phyloP scores from a whole-genome alignment of 1,140 invertebrate species.

The Limonius californicus region DNA sequence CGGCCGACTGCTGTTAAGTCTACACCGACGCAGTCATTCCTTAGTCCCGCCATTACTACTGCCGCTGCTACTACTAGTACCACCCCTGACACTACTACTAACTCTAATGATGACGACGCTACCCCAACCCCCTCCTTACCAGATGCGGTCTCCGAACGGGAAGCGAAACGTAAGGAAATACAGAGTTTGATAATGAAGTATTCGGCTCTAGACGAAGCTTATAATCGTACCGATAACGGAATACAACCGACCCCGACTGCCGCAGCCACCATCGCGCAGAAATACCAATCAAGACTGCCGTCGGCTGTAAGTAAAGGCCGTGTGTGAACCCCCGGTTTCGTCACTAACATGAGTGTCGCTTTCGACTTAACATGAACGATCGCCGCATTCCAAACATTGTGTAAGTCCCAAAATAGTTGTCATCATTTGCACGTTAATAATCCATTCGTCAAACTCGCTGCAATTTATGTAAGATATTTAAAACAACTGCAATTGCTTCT shows the following conservation, averaged over 20 bases:
- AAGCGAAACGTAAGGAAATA: slow-evolving; percentile 74
- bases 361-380: slow-evolving; percentile 23
- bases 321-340: slow-evolving; percentile 23
- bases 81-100: slow-evolving; percentile 22
- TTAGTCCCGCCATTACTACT: slow-evolving; percentile 9
- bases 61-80: not conserved
- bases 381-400: slow-evolving; percentile 21
- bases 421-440: no score
- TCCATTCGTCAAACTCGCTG: no score
- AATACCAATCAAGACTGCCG: slow-evolving; percentile 37
- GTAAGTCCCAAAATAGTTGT: slow-evolving; percentile 34
- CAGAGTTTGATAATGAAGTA: slow-evolving; percentile 76
- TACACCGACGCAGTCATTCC: not conserved
- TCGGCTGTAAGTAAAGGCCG: slow-evolving; percentile 49
- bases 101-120: slow-evolving; percentile 47
- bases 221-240: slow-evolving; percentile 48
- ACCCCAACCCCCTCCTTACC: slow-evolving; percentile 54
- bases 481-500: no score
- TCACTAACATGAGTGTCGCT: slow-evolving; percentile 31
- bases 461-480: no score
- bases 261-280: slow-evolving; percentile 37
- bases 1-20: not conserved
- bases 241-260: slow-evolving; percentile 25
- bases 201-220: slow-evolving; percentile 64
- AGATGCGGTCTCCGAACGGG: slow-evolving; percentile 59